Conservation (phyloP, 2,113 vertebrate genomes). For the Atlantisia rogersi region DNA sequence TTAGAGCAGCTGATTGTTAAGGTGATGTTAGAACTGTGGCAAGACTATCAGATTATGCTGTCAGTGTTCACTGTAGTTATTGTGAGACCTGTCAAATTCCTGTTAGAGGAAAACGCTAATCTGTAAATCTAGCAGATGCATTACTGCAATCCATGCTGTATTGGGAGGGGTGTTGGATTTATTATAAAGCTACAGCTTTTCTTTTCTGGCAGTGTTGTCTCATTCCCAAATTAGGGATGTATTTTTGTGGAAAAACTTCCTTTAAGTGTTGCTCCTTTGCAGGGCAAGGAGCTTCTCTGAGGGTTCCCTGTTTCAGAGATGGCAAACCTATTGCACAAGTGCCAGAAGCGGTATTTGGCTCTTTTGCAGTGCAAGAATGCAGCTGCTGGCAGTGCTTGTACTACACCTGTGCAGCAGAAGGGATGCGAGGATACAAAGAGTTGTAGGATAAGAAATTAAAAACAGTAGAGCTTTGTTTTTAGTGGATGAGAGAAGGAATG, state of each 20-base stretch:
- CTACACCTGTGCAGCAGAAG: neutral
- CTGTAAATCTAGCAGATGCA: neutral
- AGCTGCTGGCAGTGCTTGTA: neutral
- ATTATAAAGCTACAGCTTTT: neutral
- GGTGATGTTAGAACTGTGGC: neutral
- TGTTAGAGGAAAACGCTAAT: neutral
- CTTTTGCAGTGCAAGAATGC: neutral
- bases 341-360: neutral
- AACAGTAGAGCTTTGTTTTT: neutral
- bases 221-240: neutral
- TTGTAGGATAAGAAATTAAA: neutral
- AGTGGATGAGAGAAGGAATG: neutral
- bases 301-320: neutral
- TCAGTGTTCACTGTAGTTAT: neutral
- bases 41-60: neutral
- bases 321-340: rapidly evolving
- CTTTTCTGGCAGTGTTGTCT: neutral
- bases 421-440: neutral
- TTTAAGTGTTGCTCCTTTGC: neutral
- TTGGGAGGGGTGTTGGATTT: neutral
- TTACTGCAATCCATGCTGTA: neutral
- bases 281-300: neutral
- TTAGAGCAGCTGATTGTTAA: neutral
- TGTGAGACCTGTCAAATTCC: neutral
- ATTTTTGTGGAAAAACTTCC: neutral